A percentile compares a stretch with the other conserved stretches of the same genome.
Conservation (phyloP, 2,797 vertebrate species). For the Gorsachius magnificus region DNA sequence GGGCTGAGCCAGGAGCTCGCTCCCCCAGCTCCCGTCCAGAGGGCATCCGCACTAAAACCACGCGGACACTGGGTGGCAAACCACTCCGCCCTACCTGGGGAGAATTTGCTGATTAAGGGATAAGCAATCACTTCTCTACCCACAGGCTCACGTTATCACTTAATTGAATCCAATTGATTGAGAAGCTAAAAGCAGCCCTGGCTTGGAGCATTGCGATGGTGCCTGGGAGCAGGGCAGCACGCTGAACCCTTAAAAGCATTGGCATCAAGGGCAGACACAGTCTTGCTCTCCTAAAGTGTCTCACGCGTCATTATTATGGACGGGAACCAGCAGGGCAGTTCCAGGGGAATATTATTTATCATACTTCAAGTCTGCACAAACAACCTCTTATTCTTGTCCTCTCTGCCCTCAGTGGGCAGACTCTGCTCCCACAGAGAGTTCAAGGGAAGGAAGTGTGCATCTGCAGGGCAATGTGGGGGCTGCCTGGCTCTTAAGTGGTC, state of each 20-base stretch:
- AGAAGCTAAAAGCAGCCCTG: conserved; percentile 36
- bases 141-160: not conserved
- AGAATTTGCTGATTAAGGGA: not conserved
- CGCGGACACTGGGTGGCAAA: not conserved
- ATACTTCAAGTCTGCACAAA: not conserved
- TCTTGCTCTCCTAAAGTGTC: not conserved
- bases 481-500: conserved; percentile 47
- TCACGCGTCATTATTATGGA: not conserved
- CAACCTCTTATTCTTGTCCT: conserved; percentile 40
- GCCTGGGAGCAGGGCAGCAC: not conserved
- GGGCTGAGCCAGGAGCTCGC: not conserved
- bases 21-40: not conserved
- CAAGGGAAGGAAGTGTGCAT: conserved; percentile 63
- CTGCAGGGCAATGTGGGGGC: conserved; percentile 32
- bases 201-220: not conserved
- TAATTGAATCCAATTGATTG: conserved; percentile 13
- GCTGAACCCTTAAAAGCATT: conserved; percentile 24
- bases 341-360: not conserved
- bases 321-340: not conserved
- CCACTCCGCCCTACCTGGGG: not conserved
- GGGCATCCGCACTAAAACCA: not conserved
- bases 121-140: not conserved
- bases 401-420: conserved; percentile 47
- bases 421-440: conserved; percentile 34
- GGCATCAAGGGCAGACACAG: conserved; percentile 1